These are phyloP conservation scores for Pristionchus japonicus DNA, from an alignment of 2,888 invertebrate species.

Conservation along the genomic window DNA sequence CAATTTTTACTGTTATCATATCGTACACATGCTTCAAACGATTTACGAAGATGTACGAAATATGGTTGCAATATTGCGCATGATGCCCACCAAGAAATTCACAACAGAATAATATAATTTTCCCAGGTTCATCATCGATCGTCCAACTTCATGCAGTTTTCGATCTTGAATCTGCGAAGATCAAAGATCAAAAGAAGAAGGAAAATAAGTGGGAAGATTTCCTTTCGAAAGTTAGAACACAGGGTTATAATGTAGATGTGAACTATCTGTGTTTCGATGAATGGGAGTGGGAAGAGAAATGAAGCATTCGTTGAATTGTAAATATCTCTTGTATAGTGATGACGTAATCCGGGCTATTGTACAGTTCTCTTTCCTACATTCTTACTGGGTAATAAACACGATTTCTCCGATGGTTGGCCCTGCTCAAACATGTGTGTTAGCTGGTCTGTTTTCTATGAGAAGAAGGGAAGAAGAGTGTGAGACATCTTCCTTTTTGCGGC, in stretches of 20 bases:
- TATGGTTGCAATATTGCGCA: too few relatives aligned
- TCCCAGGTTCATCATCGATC: constrained; percentile 14
- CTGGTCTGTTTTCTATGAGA: background rate
- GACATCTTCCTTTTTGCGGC: background rate
- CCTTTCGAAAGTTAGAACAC: background rate
- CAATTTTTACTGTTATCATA: too few relatives aligned
- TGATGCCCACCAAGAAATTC: too few relatives aligned
- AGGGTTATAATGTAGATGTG: constrained; percentile 47
- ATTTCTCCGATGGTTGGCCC: background rate
- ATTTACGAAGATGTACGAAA: too few relatives aligned
- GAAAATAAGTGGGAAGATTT: constrained; percentile 25
- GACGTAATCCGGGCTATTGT: background rate
- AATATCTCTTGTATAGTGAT: background rate
- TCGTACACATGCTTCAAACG: too few relatives aligned
- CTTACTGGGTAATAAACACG: constrained; percentile 20
- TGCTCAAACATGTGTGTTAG: constrained; percentile 3
- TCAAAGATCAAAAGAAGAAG: background rate
- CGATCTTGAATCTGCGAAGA: constrained; percentile 25
- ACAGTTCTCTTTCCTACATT: too few relatives aligned
- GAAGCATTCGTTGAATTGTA: background rate
- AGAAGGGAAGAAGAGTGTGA: background rate
- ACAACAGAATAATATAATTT: background rate
- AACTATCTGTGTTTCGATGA: constrained; percentile 53
- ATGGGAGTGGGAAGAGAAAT: constrained; percentile 50
- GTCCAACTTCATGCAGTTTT: constrained; percentile 43